A percentile compares a stretch with the other conserved stretches of the same genome.
Evolutionary conservation across 2,888 invertebrate genomes (phyloP).

Genomic region (Oligia strigilis): DNA sequence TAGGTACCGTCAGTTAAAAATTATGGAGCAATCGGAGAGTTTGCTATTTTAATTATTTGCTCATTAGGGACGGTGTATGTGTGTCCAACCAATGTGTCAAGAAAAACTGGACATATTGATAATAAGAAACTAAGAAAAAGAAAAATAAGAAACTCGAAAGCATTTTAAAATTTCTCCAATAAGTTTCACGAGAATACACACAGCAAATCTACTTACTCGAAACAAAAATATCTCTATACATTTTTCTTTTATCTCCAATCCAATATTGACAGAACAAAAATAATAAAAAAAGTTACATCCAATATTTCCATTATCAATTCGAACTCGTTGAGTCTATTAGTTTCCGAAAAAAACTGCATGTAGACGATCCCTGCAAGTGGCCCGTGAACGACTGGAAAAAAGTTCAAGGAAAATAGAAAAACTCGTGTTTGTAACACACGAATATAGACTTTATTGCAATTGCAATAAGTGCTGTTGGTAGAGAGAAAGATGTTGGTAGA

Average conservation of each 20-base stretch:
- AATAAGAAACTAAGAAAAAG: too few relatives aligned
- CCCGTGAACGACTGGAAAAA: slow-evolving; percentile 32
- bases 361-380: slow-evolving; percentile 40
- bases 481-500: neutral
- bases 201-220: neutral
- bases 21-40: neutral
- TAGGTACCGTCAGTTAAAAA: neutral
- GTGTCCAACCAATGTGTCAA: neutral
- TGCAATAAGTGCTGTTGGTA: slow-evolving; percentile 31
- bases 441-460: slow-evolving; percentile 46
- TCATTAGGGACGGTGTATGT: neutral
- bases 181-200: neutral
- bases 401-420: slow-evolving; percentile 12
- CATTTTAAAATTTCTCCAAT: neutral
- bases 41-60: neutral
- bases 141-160: neutral
- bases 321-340: slow-evolving; percentile 20
- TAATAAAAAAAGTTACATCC: neutral
- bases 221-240: neutral
- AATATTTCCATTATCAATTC: slow-evolving; percentile 24
- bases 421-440: slow-evolving; percentile 8
- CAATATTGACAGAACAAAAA: neutral
- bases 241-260: neutral
- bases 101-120: neutral
- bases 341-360: slow-evolving; percentile 33